Evolutionary conservation across 1,140 invertebrate genomes (phyloP), one percentile per base, ranked within the genome.

Genomic region (Paraescarpia echinospica): DNA sequence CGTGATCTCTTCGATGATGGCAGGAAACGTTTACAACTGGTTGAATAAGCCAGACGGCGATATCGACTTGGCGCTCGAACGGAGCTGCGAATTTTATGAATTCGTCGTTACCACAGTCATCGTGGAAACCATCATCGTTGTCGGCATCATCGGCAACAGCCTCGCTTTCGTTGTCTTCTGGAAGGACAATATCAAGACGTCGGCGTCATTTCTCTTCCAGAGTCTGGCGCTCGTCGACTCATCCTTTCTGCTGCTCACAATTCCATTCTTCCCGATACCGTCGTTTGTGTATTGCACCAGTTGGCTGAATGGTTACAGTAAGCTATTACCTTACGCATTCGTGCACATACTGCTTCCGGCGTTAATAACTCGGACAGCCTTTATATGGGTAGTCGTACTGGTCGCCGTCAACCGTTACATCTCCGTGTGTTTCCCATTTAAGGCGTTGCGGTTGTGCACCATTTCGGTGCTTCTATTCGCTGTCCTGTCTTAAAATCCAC

Each of bases 341-440:
- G 92, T 91, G 27, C n/a, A 77, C 18, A 48, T 93, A 77, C 59
- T 91, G 35, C 92, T 89, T 0, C 27, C 31, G 33, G 92, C 93
- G 12, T 77, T 89, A 31, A 33, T 91, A 34, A 41, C 33, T 31
- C 93, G 92, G 35, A 93, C 93, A 4, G 92, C 92, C 31, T 91
- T 92, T 22, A 90, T 93, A 34, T 93, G 93, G 93, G 27, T 93
- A 59, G 92, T 92, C 27, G 93, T 93, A 5, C 92, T 93, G 34
- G 92, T 93, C 33, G 92, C 92, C 31, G 33, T 93, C 33, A 93
- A 93, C 90, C 92, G 93, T 22, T 93, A 92, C 93, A 90, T 93
- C 89, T 88, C 93, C 59, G 93, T 93, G 0, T 93, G 93, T 51
- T 34, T 89, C 8, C 91, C 93, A 33, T 93, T 89, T 91, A 35